Conservation (phyloP, 2,888 invertebrate genomes). For the Sinodicranocentrus sp. region DNA sequence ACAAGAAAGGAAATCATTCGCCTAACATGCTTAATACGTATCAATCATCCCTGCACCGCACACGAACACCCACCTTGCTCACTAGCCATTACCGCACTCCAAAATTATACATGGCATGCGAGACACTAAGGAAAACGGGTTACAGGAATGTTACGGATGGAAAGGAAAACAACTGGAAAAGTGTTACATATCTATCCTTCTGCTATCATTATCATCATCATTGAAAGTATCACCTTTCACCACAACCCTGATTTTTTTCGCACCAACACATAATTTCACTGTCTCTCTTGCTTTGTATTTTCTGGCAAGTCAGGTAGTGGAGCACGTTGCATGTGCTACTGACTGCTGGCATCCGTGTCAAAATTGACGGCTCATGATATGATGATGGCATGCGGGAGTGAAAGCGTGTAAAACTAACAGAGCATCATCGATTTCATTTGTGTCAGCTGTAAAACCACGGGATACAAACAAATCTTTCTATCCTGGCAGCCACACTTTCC, state of each 20-base stretch:
- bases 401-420: neutral
- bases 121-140: constrained; percentile 8
- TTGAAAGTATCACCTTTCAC: neutral
- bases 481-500: too few relatives aligned
- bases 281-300: neutral
- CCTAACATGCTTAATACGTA: constrained; percentile 40
- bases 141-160: neutral
- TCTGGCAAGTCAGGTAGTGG: neutral
- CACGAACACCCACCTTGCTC: too few relatives aligned
- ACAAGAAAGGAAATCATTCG: constrained; percentile 13
- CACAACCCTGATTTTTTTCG: neutral
- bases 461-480: too few relatives aligned
- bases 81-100: too few relatives aligned
- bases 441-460: too few relatives aligned
- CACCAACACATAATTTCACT: constrained; percentile 17
- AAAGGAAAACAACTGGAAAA: neutral
- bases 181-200: constrained; percentile 22
- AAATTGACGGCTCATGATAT: neutral
- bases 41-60: constrained; percentile 48
- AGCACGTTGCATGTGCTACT: constrained; percentile 18
- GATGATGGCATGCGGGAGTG: neutral
- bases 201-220: constrained; percentile 8
- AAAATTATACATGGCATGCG: too few relatives aligned
- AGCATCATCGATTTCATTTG: too few relatives aligned
- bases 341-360: constrained; percentile 24